These are phyloP conservation scores for Siniperca chuatsi DNA, from an alignment of 2,113 vertebrate species.

Conservation along the genomic window DNA sequence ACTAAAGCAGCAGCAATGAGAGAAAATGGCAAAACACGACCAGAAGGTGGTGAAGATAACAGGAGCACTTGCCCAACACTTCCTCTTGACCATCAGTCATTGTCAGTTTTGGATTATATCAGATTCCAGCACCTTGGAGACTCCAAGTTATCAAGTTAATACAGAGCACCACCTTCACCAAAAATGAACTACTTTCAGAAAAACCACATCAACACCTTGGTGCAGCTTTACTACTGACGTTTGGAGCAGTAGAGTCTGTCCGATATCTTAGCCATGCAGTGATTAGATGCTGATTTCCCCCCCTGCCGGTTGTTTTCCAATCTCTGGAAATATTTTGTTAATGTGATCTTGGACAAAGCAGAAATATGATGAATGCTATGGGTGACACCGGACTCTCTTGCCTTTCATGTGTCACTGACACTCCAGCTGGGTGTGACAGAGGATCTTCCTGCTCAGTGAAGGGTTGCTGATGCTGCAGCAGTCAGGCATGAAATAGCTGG, in stretches of 20 bases:
- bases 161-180: constrained; percentile 8
- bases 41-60: constrained; percentile 43
- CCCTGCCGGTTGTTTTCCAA: not conserved
- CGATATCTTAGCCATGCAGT: not conserved
- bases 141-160: constrained; percentile 34
- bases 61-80: not conserved
- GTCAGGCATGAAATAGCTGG: constrained; percentile 29
- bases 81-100: constrained; percentile 28
- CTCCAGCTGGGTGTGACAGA: constrained; percentile 13
- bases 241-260: not conserved
- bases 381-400: not conserved
- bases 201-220: not conserved
- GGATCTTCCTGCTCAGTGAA: constrained; percentile 26
- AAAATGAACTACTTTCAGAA: constrained; percentile 9
- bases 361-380: constrained; percentile 2
- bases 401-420: not conserved
- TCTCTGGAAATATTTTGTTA: not conserved
- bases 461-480: constrained; percentile 43
- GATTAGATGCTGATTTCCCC: not conserved
- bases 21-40: not conserved
- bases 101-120: not conserved
- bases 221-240: not conserved
- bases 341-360: not conserved
- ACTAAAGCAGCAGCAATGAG: constrained; percentile 6
- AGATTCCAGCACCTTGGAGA: constrained; percentile 6